Conservation (phyloP, 2,797 vertebrate genomes). For the Chrysocyon brachyurus region DNA sequence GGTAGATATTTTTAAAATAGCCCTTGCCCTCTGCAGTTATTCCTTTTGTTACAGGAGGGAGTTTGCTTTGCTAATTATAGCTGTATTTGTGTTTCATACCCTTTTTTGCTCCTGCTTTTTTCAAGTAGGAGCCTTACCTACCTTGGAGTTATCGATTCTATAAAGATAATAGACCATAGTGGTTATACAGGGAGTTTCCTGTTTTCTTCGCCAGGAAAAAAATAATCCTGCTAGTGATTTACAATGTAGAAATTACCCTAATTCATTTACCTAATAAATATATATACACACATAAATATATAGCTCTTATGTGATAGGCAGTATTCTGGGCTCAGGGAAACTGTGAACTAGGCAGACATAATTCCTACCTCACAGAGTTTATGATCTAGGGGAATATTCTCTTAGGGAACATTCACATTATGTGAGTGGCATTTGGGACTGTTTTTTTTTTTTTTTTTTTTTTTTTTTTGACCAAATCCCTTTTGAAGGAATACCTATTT, state of each 20-base stretch:
- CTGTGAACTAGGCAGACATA: neutral
- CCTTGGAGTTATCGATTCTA: constrained; percentile 43
- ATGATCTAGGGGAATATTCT: neutral
- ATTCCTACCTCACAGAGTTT: neutral
- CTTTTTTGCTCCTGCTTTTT: constrained; percentile 14
- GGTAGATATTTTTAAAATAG: neutral
- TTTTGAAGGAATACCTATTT: constrained; percentile 24
- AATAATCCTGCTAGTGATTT: neutral
- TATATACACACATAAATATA: neutral
- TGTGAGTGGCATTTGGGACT: constrained; percentile 12
- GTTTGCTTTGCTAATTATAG: constrained; percentile 23
- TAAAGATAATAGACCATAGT: neutral
- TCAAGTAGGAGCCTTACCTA: neutral
- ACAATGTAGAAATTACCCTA: constrained; percentile 33
- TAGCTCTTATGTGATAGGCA: neutral
- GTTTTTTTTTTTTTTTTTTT: neutral
- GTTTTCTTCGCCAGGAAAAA: constrained; percentile 55
- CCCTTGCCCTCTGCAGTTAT: neutral
- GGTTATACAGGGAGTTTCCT: neutral
- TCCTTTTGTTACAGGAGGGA: neutral
- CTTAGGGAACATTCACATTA: constrained; percentile 2
- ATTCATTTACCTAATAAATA: neutral
- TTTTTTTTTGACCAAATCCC: neutral
- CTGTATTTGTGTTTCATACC: neutral
- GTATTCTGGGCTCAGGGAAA: neutral